These are phyloP conservation scores for Gallirallus australis DNA, from an alignment of 2,797 vertebrate species.

Conservation along the genomic window DNA sequence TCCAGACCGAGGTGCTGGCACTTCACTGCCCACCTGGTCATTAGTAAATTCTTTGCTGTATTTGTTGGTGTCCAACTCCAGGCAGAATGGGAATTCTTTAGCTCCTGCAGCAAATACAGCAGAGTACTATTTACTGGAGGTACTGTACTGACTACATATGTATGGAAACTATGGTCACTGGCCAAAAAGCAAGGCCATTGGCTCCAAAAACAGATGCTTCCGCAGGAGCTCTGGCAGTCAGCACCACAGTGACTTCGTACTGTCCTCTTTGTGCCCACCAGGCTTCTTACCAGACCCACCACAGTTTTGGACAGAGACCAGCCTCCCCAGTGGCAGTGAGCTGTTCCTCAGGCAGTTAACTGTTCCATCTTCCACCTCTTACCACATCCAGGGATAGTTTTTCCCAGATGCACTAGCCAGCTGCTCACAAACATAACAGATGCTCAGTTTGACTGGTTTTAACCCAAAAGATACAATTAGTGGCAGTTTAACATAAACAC, in stretches of 20 bases:
- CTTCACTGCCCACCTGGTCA: background rate
- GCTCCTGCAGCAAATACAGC: background rate
- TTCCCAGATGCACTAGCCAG: slow-evolving; percentile 14
- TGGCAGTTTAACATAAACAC: slow-evolving; percentile 18
- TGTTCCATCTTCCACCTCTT: background rate
- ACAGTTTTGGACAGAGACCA: background rate
- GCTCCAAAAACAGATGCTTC: background rate
- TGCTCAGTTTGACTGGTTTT: slow-evolving; percentile 26
- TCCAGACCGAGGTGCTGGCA: background rate
- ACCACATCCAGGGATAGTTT: background rate
- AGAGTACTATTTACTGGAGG: background rate
- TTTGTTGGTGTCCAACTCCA: background rate
- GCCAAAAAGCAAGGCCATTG: background rate
- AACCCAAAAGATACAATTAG: slow-evolving; percentile 39
- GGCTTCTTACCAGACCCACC: background rate
- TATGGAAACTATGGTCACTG: background rate
- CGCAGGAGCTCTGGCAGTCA: background rate
- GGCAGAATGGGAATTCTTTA: background rate
- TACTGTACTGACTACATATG: background rate
- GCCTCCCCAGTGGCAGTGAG: background rate
- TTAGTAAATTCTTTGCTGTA: background rate
- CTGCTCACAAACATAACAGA: slow-evolving; percentile 36
- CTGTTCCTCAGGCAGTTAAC: background rate
- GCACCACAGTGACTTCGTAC: background rate
- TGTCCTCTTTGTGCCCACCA: background rate